Base-by-base conservation (phyloP, 2,888 invertebrate species). In the Nesidiocoris tenuis region DNA sequence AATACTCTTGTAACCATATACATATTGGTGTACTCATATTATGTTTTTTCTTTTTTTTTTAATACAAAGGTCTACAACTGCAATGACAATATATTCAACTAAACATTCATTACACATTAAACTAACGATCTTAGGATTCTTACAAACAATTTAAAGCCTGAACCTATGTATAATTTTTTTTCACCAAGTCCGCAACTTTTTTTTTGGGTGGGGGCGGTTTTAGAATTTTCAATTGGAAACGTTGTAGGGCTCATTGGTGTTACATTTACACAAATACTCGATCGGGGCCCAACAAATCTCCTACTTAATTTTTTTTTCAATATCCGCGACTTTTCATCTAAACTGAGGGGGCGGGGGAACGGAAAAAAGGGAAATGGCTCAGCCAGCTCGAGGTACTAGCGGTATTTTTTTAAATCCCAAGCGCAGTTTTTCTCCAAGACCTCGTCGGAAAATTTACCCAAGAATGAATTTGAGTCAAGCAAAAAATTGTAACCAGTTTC, bases 21-120 rank as follows among this genome's bases (percentile, higher is more conserved):
- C 63, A 74, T 75, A 64, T 72, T 72, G 72, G 77, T 77, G 75
- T 77, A 77, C 77, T 64, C 66, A 59, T 67, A 74, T 65, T 39
- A 39, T 39, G 39, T 39, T 39, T 39, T 12, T 24, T 61, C 64
- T 70, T 25, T 54, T 54, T 54, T 67, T 22, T 67, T 72, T 72
- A 39, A 72, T 63, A 72, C 61, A 72, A 72, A 72, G 61, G 61
- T 55, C 72, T 72, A 72, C 61, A 66, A 76, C 76, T 70, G 72
- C 71, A 70, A 61, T 77, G 64, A 75, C 70, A 75, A 74, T 75
- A 77, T 72, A 77, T 77, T 70, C 65, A 77, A 77, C 77, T 76
- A 77, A 77, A 77, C 77, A 77, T 75, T 71, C 55, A 75, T 70
- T 75, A 70, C 75, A 77, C 68, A 75, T 71, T 71, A 77, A 66